phyloP scores from a whole-genome alignment of 2,113 vertebrate genomes.

The Eolophus roseicapilla region DNA sequence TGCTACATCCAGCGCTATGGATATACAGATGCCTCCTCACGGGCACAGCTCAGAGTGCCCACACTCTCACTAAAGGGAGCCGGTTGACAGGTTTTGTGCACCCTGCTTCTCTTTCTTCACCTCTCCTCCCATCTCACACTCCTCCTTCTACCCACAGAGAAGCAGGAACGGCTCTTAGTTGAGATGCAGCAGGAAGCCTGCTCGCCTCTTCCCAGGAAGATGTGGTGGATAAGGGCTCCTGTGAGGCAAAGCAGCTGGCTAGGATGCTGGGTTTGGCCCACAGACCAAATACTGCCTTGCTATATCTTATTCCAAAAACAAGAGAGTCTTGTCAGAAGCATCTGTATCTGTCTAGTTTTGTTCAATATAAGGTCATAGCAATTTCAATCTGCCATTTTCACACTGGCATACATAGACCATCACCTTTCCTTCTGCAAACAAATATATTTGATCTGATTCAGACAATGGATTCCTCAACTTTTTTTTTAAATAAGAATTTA shows the following conservation, averaged over 20 bases:
- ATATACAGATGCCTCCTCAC: neutral
- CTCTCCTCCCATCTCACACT: neutral
- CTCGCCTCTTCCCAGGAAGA: neutral
- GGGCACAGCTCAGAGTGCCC: neutral
- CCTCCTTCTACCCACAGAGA: neutral
- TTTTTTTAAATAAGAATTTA: neutral
- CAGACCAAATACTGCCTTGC: neutral
- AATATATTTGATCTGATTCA: neutral
- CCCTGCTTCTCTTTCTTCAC: neutral
- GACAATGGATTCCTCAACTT: neutral
- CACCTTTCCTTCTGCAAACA: neutral
- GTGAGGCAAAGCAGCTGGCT: constrained; percentile 11
- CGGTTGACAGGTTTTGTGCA: neutral
- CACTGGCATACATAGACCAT: neutral
- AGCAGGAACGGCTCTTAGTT: neutral
- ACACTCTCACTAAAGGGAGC: neutral
- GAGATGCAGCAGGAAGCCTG: constrained; percentile 18
- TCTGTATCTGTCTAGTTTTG: neutral
- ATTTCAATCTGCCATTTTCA: neutral
- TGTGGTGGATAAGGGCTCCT: neutral
- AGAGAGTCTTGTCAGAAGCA: neutral
- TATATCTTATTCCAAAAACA: neutral
- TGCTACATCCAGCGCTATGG: neutral
- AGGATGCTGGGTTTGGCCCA: neutral
- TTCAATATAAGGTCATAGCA: neutral